A percentile compares a stretch with the other conserved stretches of the same genome.
Evolutionary conservation across 2,113 vertebrate genomes (phyloP).

Genomic region (Eidolon helvum): DNA sequence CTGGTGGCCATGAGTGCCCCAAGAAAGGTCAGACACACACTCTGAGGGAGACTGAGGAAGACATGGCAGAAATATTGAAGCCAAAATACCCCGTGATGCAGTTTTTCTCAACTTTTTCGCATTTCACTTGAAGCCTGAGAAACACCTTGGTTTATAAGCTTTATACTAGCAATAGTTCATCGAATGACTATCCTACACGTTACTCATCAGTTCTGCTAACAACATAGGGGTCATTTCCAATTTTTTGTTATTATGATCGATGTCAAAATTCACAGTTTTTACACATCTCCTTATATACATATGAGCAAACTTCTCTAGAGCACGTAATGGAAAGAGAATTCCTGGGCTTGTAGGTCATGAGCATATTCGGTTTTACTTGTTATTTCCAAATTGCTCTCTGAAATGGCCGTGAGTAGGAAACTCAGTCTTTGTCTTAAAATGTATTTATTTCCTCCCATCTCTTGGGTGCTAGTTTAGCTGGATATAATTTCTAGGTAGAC

Average conservation of each 20-base stretch:
- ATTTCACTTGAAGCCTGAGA: not conserved
- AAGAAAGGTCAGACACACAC: too few relatives aligned
- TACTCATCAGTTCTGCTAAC: not conserved
- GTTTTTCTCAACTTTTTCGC: not conserved
- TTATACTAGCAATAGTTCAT: not conserved
- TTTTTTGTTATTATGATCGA: not conserved
- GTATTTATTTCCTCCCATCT: not conserved
- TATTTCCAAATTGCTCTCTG: not conserved
- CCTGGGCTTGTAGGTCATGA: not conserved
- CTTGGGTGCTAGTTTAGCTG: not conserved
- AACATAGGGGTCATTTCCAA: not conserved
- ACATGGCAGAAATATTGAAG: not conserved
- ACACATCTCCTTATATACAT: not conserved
- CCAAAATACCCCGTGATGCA: too few relatives aligned
- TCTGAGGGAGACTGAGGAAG: not conserved
- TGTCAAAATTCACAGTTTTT: not conserved
- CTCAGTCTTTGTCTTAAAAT: not conserved
- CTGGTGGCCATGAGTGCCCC: too few relatives aligned
- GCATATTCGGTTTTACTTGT: not conserved
- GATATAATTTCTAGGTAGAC: not conserved
- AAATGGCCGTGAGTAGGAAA: not conserved
- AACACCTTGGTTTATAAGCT: not conserved
- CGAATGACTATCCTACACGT: not conserved
- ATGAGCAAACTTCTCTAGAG: not conserved
- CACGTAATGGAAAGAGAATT: not conserved